Conservation (phyloP, 2,888 invertebrate species). For the Nematopogon swammerdamellus region DNA sequence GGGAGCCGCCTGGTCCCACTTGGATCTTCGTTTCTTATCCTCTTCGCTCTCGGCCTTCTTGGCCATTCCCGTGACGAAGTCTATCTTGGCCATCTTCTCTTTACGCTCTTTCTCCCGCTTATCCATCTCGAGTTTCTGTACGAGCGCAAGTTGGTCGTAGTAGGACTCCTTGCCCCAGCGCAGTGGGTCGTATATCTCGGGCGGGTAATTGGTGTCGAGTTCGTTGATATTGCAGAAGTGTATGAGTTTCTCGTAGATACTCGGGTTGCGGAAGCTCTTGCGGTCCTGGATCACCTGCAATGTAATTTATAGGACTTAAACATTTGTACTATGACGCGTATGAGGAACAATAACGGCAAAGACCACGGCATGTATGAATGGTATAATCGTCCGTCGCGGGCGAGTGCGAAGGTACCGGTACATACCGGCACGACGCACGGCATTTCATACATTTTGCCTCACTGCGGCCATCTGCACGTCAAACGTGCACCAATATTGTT, state of each 20-base stretch:
- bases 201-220: slow-evolving; percentile 93
- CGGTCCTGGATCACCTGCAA: slow-evolving; percentile 73
- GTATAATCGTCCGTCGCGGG: too few species aligned
- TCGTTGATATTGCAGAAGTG: slow-evolving; percentile 94
- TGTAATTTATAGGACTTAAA: too few species aligned
- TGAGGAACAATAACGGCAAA: too few species aligned
- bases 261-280: slow-evolving; percentile 94
- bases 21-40: slow-evolving; percentile 82
- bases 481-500: too few species aligned
- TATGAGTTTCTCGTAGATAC: slow-evolving; percentile 96
- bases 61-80: slow-evolving; percentile 74
- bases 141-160: slow-evolving; percentile 88
- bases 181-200: slow-evolving; percentile 88
- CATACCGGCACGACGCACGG: too few species aligned
- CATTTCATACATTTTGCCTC: too few species aligned
- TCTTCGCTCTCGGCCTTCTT: slow-evolving; percentile 68
- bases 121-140: slow-evolving; percentile 91
- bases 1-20: slow-evolving; percentile 86
- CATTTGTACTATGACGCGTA: too few species aligned
- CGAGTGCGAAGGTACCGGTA: too few species aligned
- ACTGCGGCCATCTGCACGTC: too few species aligned
- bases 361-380: too few species aligned
- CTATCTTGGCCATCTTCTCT: slow-evolving; percentile 76
- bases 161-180: slow-evolving; percentile 91
- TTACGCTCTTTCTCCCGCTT: slow-evolving; percentile 87